Evolutionary conservation across 2,797 vertebrate genomes (phyloP).

Genomic region (Chelon auratus): DNA sequence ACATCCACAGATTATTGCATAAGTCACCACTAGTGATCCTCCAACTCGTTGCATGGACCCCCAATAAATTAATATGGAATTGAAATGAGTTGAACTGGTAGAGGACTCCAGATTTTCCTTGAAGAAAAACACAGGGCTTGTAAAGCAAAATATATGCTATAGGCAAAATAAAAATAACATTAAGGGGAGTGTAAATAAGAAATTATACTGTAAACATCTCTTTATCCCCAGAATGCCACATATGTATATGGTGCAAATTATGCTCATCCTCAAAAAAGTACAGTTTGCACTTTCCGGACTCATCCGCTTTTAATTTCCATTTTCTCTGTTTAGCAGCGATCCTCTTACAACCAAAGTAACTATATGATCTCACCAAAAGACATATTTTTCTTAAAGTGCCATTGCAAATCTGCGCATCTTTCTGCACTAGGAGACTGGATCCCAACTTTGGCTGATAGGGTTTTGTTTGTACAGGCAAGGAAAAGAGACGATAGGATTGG

Average conservation of each 20-base stretch:
- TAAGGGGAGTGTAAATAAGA: not conserved
- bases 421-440: constrained; percentile 13
- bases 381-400: constrained; percentile 8
- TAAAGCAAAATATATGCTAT: not conserved
- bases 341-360: not conserved
- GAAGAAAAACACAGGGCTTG: no score
- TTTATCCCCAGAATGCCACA: not conserved
- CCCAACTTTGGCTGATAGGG: not conserved
- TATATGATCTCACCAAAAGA: constrained; percentile 34
- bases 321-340: constrained; percentile 10
- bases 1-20: no score
- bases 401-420: constrained; percentile 3
- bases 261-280: not conserved
- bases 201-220: not conserved
- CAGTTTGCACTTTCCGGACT: constrained; percentile 3
- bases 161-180: no score
- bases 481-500: constrained; percentile 26
- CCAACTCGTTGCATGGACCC: no score
- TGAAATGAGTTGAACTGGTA: no score
- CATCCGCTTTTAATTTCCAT: constrained; percentile 39
- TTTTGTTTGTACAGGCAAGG: not conserved
- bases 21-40: no score
- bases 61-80: no score
- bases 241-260: not conserved
- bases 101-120: no score